Conservation (phyloP, 2,113 vertebrate genomes). For the Ceyx melanurus region DNA sequence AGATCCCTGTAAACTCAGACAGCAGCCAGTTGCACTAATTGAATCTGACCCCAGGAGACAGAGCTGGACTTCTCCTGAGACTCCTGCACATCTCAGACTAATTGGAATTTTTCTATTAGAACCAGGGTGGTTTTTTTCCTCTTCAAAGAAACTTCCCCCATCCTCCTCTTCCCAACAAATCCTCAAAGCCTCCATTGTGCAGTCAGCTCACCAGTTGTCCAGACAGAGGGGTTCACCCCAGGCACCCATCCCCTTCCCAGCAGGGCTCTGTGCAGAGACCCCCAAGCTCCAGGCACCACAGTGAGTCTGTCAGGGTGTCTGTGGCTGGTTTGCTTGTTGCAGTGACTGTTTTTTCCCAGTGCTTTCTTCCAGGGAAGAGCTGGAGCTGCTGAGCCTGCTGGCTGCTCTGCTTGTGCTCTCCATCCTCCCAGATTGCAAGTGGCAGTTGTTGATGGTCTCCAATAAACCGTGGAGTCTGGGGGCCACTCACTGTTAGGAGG, state of each 20-base stretch:
- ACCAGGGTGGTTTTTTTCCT: not conserved
- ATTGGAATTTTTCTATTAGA: not conserved
- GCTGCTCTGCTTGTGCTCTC: not conserved
- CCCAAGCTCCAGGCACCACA: accelerated
- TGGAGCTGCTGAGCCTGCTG: accelerated
- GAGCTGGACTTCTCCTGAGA: not conserved
- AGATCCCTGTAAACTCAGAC: not conserved
- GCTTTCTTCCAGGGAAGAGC: accelerated
- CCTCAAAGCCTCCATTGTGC: not conserved
- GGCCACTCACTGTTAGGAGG: not conserved
- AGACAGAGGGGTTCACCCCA: too few relatives aligned
- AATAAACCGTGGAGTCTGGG: not conserved
- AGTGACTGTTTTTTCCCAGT: too few relatives aligned
- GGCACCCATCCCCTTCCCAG: too few relatives aligned
- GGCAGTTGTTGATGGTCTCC: conserved; percentile 41
- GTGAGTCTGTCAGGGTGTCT: not conserved
- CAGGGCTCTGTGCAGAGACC: not conserved
- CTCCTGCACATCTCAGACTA: not conserved
- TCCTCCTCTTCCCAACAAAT: not conserved
- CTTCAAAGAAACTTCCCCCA: not conserved
- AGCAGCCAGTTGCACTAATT: not conserved
- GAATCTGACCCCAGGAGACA: not conserved
- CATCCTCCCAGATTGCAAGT: not conserved
- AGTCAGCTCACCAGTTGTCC: too few relatives aligned
- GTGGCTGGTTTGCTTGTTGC: too few relatives aligned